These are phyloP conservation scores for Himalopsyche japonica DNA, from an alignment of 2,888 invertebrate species.

Conservation along the genomic window DNA sequence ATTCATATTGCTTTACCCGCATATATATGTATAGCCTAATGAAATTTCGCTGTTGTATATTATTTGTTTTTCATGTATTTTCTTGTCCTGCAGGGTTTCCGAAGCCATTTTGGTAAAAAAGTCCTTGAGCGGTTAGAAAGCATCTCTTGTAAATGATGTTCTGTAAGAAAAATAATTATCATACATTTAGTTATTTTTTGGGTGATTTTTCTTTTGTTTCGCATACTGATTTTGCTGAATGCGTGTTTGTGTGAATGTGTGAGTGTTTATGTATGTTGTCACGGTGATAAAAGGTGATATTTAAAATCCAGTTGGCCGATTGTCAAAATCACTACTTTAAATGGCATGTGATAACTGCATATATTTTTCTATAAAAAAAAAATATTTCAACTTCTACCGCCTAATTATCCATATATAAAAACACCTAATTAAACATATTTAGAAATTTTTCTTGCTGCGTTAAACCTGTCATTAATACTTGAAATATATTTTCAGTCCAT, in stretches of 20 bases:
- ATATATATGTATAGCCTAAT: not conserved
- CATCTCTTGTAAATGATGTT: conserved; percentile 34
- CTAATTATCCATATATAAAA: no score
- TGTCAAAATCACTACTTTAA: no score
- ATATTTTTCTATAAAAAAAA: no score
- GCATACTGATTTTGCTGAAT: not conserved
- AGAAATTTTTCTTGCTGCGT: no score
- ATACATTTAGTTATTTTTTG: conserved; percentile 11
- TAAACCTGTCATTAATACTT: no score
- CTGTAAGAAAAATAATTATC: not conserved
- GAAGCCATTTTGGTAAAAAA: conserved; percentile 34
- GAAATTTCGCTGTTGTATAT: not conserved
- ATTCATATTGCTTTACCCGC: not conserved
- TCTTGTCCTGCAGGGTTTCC: conserved; percentile 26
- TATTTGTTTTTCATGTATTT: not conserved
- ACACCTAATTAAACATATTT: no score
- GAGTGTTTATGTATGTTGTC: not conserved
- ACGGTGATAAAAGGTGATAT: not conserved
- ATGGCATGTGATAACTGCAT: no score
- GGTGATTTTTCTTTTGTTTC: not conserved
- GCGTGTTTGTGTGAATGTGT: not conserved
- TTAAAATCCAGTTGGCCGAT: no score
- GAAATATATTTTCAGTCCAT: no score
- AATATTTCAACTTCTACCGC: no score
- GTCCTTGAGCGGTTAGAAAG: conserved; percentile 26